Conservation (phyloP, 2,797 vertebrate genomes). For the Muraenolepis orangiensis region DNA sequence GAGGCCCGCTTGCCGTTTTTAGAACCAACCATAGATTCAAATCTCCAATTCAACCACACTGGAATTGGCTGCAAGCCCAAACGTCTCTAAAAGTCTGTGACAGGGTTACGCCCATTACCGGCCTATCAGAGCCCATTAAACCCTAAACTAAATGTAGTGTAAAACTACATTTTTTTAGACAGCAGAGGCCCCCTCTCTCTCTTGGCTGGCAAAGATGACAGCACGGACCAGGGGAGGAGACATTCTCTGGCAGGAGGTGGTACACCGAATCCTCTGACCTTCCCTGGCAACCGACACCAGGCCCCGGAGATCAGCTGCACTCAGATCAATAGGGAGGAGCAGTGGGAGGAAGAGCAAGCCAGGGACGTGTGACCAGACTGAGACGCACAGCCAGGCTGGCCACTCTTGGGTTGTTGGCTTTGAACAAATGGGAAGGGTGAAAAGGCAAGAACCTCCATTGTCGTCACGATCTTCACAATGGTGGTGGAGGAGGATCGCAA, state of each 20-base stretch:
- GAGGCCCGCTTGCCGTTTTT: background rate
- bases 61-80: background rate
- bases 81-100: background rate
- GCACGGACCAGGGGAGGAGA: background rate
- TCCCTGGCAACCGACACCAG: background rate
- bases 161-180: too few species aligned
- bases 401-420: background rate
- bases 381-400: background rate
- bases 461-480: background rate
- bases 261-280: constrained; percentile 1
- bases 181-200: background rate
- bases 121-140: constrained; percentile 1
- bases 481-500: background rate
- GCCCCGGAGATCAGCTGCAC: constrained; percentile 1
- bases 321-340: constrained; percentile 2
- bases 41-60: constrained; percentile 2
- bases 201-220: background rate
- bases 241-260: constrained; percentile 13
- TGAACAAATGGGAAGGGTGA: background rate
- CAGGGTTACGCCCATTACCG: background rate
- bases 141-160: background rate
- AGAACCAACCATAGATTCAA: constrained; percentile 2
- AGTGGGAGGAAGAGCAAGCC: background rate
- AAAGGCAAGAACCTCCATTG: background rate
- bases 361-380: background rate